Conservation (phyloP, 2,888 invertebrate genomes). For the Trichogramma evanescens region DNA sequence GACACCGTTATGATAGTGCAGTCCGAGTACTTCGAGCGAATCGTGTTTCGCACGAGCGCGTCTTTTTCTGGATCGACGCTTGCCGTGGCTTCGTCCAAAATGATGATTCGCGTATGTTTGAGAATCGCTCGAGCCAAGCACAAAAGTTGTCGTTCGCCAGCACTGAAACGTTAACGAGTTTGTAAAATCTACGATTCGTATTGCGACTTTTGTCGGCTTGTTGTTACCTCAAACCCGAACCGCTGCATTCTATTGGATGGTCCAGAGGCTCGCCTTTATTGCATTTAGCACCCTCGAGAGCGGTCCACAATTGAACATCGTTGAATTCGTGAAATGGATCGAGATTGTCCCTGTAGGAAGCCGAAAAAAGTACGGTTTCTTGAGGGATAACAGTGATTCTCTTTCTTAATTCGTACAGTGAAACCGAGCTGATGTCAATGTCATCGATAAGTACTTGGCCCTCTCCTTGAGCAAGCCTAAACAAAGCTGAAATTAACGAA, state of each 20-base stretch:
- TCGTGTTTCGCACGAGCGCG: slow-evolving; percentile 75
- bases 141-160: slow-evolving; percentile 80
- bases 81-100: slow-evolving; percentile 85
- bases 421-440: slow-evolving; percentile 61
- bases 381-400: slow-evolving; percentile 89
- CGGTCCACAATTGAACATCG: slow-evolving; percentile 78
- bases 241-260: slow-evolving; percentile 66
- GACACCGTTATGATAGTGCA: slow-evolving; percentile 88
- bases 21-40: slow-evolving; percentile 67
- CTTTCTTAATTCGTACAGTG: slow-evolving; percentile 67
- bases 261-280: slow-evolving; percentile 61
- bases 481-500: slow-evolving; percentile 73
- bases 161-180: slow-evolving; percentile 56
- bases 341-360: slow-evolving; percentile 72
- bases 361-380: slow-evolving; percentile 80
- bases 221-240: slow-evolving; percentile 52
- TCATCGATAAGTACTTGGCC: slow-evolving; percentile 73
- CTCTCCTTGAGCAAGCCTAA: slow-evolving; percentile 69
- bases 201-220: no score
- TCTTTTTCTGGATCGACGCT: slow-evolving; percentile 81
- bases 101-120: slow-evolving; percentile 68
- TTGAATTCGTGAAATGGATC: slow-evolving; percentile 72
- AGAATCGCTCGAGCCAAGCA: slow-evolving; percentile 83
- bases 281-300: slow-evolving; percentile 68
- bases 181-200: neutral